These are phyloP conservation scores for Masticophis lateralis DNA, from an alignment of 2,797 vertebrate genomes.

Conservation along the genomic window DNA sequence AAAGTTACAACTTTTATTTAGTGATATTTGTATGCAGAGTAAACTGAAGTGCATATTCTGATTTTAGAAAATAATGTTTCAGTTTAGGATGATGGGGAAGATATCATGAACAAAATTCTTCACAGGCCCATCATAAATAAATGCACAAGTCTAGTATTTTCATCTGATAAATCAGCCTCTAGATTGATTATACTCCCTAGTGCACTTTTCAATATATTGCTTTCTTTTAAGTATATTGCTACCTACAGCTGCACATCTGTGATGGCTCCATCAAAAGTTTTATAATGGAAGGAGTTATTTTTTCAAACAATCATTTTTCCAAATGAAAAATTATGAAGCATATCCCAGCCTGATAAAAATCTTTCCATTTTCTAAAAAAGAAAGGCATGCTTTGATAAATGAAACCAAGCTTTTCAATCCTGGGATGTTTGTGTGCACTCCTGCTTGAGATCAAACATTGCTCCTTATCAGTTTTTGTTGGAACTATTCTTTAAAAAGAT, in stretches of 20 bases:
- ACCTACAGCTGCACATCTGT: slow-evolving; percentile 26
- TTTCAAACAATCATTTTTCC: slow-evolving; percentile 28
- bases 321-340: slow-evolving; percentile 38
- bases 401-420: slow-evolving; percentile 9
- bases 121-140: slow-evolving; percentile 50
- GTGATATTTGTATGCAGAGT: slow-evolving; percentile 36
- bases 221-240: slow-evolving; percentile 63
- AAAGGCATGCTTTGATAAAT: slow-evolving; percentile 21
- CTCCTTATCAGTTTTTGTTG: slow-evolving; percentile 26
- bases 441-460: slow-evolving; percentile 5
- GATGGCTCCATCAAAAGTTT: slow-evolving; percentile 28
- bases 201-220: slow-evolving; percentile 26
- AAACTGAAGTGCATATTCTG: slow-evolving; percentile 53
- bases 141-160: slow-evolving; percentile 28
- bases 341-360: slow-evolving; percentile 28
- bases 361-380: slow-evolving; percentile 15
- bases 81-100: slow-evolving; percentile 44
- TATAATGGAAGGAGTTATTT: slow-evolving; percentile 21
- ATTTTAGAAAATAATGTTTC: slow-evolving; percentile 45
- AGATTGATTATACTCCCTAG: slow-evolving; percentile 52
- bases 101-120: slow-evolving; percentile 37
- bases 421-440: neutral
- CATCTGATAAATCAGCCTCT: slow-evolving; percentile 55
- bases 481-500: slow-evolving; percentile 7
- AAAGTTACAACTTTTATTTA: slow-evolving; percentile 39